These are phyloP conservation scores for Limnephilus marmoratus DNA, from an alignment of 2,888 invertebrate species.

Conservation along the genomic window DNA sequence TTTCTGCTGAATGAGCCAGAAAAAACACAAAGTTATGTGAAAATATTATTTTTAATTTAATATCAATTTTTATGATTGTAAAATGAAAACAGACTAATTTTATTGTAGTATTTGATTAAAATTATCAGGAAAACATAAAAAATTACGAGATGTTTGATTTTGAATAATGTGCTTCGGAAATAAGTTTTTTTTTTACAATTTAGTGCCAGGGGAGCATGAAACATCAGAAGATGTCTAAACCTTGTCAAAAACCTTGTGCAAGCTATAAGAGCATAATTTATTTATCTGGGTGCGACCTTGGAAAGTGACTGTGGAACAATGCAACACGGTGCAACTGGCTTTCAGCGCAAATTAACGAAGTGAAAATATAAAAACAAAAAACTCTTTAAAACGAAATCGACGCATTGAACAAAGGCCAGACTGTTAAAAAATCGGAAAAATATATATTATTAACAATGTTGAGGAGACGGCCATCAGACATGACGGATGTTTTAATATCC, in stretches of 20 bases:
- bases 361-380: constrained; percentile 21
- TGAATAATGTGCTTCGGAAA: not conserved
- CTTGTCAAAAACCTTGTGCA: not conserved
- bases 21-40: too few species aligned
- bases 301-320: constrained; percentile 34
- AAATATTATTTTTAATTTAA: not conserved
- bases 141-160: not conserved
- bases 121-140: not conserved
- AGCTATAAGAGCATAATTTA: not conserved
- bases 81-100: not conserved
- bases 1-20: too few species aligned
- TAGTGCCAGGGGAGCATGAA: not conserved
- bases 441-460: not conserved
- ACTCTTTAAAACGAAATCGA: constrained; percentile 7
- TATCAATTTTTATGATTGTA: not conserved
- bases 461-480: not conserved
- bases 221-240: not conserved
- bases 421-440: constrained; percentile 13
- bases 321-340: constrained; percentile 19
- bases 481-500: not conserved
- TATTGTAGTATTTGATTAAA: not conserved
- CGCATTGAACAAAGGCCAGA: constrained; percentile 34
- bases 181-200: not conserved
- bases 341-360: not conserved
- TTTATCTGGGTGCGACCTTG: constrained; percentile 36